Base-by-base conservation (phyloP, 1,140 invertebrate species). In the Wasmannia auropunctata region DNA sequence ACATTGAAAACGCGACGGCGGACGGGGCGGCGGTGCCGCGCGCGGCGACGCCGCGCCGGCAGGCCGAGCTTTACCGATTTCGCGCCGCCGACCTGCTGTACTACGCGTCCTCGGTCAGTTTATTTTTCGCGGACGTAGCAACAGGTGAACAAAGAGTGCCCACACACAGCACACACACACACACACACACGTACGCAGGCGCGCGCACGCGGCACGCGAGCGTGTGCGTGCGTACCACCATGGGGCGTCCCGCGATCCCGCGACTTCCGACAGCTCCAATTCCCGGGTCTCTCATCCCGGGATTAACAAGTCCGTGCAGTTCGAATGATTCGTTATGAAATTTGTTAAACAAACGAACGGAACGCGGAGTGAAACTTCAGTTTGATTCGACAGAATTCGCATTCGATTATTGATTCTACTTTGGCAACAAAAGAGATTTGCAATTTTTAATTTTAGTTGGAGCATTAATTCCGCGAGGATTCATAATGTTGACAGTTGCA, bases 81-180 rank as follows among this genome's bases (percentile, higher is more conserved):
- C 84, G 85, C 76, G 85, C 83, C 76, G 89, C 91, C 46, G 93
- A 95, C 75, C 51, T 94, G 62, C 72, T 94, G 72, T 93, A 94
- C 80, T 94, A 94, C 34, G 81, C 91, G 51, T 91, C 92, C 63
- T 94, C 92, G 60, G 87, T 94, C 72, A 90, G 89, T 88, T 91
- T 95, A 87, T 93, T 93, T 87, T 74, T 93, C 65, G 87, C 90
- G 62, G 93, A 94, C 86, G 80, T 93, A 74, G 87, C 93, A 90
- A 94, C 94, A 94, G 94, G 94, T 95, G 91, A 91, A 89, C 79
- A 90, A 88, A 86, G 80, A 87, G 72, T 62, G 56, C 7, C 43
- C 60, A 46, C 37, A 25, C 34, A 5, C 63, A 75, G n/a, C n/a
- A 14, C 11, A 6, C 34, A 63, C 10, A 14, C 34, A 5, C 63